A percentile compares a stretch with the other conserved stretches of the same genome.
Conservation (phyloP, 2,888 invertebrate genomes). For the Tortricodes alternella region DNA sequence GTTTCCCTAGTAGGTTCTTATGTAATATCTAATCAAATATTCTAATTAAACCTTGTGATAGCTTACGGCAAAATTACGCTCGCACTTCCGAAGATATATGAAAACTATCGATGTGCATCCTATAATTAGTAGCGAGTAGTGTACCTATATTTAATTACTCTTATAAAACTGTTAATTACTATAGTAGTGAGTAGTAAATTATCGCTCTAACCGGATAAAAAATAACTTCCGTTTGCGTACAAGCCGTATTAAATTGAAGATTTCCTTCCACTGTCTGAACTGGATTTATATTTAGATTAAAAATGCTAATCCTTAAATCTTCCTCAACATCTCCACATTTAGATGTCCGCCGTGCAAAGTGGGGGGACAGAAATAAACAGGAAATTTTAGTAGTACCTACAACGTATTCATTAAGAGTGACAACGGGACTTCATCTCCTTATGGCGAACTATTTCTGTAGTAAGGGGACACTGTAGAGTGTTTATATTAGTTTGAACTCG, state of each 20-base stretch:
- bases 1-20: no score
- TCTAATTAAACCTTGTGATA: no score
- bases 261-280: constrained; percentile 4
- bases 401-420: constrained; percentile 73
- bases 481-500: not conserved
- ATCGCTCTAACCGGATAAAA: not conserved
- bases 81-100: no score
- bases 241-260: not conserved
- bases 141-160: no score
- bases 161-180: no score
- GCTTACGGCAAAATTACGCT: no score
- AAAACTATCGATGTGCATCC: no score
- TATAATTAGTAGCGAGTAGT: no score
- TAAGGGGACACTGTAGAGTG: constrained; percentile 20
- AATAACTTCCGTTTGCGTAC: not conserved
- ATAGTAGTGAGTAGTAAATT: not conserved
- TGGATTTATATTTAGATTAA: constrained; percentile 6
- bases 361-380: constrained; percentile 71
- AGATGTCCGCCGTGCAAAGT: constrained; percentile 50
- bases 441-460: constrained; percentile 56
- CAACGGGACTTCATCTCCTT: constrained; percentile 65
- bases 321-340: constrained; percentile 49
- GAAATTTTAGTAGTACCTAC: constrained; percentile 63
- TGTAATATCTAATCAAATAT: no score
- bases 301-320: constrained; percentile 43